Base-by-base conservation (phyloP, 2,888 invertebrate genomes). In the Tenthredo distinguenda region DNA sequence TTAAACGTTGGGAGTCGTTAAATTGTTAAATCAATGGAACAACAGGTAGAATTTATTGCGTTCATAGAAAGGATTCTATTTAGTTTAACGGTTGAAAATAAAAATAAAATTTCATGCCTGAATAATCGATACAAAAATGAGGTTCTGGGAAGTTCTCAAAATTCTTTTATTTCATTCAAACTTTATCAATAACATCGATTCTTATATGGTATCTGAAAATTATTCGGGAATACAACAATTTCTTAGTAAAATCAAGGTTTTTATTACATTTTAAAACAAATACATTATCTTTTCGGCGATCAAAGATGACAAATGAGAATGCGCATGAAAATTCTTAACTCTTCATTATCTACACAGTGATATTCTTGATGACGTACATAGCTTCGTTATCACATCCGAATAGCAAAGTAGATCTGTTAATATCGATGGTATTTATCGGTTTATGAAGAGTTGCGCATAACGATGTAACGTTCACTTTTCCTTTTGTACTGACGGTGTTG, bases 381-480 rank as follows among this genome's bases (percentile, higher is more conserved):
- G 98, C 98, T 94, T 98, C 98, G 92, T 97, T 97, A 91, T 98
- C 98, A 88, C 97, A 96, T 1, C 98, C 98, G 93, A 97, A 98
- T 47, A 98, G 93, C 77, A 98, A 94, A 87, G 96, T 96, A 74
- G 96, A 95, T 88, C 95, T 96, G 89, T 96, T 96, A 84, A 98
- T 95, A 94, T 98, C 97, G 79, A 98, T 94, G 37, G 96, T 96
- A 92, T 98, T 99, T 65, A 98, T 95, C 0, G 98, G 95, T 91
- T 97, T 96, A 87, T 96, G 96, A 88, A 98, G 94, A 21, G 95
- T 95, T 0, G 96, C 95, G 94, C 98, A 96, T 3, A 98, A 92
- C 0, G 97, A 96, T 77, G 96, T 96, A 0, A 97, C 96, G 90
- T 96, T 96, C 92, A 97, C 95, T 92, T 93, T 92, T 82, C 92